Conservation (phyloP, 2,888 invertebrate genomes). For the Melipona bicolor region DNA sequence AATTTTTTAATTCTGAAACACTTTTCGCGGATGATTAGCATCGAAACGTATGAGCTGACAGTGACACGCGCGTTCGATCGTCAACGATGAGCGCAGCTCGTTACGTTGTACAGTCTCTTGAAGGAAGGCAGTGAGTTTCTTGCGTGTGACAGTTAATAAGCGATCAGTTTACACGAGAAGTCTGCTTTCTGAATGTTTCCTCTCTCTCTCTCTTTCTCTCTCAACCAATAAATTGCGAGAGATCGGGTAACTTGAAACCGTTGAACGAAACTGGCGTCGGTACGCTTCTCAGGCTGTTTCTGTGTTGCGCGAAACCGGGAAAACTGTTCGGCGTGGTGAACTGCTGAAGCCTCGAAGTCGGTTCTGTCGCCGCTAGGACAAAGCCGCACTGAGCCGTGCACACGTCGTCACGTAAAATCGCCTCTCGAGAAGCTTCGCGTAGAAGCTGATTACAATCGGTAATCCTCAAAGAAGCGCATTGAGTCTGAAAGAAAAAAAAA, state of each 20-base stretch:
- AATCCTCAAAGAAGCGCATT: conserved; percentile 94
- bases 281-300: conserved; percentile 72
- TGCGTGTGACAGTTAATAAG: conserved; percentile 58
- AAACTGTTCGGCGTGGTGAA: conserved; percentile 76
- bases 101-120: conserved; percentile 53
- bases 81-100: conserved; percentile 20
- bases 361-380: conserved; percentile 84
- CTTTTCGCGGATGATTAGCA: conserved; percentile 19
- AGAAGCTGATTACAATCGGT: conserved; percentile 94
- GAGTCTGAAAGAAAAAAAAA: conserved; percentile 87
- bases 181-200: conserved; percentile 20
- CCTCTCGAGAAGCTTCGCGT: conserved; percentile 93
- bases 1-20: conserved; percentile 58
- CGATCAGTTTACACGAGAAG: conserved; percentile 51
- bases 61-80: not conserved
- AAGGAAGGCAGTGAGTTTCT: conserved; percentile 58
- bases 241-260: conserved; percentile 91
- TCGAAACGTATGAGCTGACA: not conserved
- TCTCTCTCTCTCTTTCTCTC: conserved; percentile 47
- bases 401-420: conserved; percentile 93
- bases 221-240: conserved; percentile 89
- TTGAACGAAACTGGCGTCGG: conserved; percentile 83
- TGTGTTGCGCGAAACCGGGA: conserved; percentile 71
- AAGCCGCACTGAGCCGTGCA: conserved; percentile 96
- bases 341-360: conserved; percentile 72